These are phyloP conservation scores for Arctocebus calabarensis DNA, from an alignment of 2,797 vertebrate species.

Conservation along the genomic window DNA sequence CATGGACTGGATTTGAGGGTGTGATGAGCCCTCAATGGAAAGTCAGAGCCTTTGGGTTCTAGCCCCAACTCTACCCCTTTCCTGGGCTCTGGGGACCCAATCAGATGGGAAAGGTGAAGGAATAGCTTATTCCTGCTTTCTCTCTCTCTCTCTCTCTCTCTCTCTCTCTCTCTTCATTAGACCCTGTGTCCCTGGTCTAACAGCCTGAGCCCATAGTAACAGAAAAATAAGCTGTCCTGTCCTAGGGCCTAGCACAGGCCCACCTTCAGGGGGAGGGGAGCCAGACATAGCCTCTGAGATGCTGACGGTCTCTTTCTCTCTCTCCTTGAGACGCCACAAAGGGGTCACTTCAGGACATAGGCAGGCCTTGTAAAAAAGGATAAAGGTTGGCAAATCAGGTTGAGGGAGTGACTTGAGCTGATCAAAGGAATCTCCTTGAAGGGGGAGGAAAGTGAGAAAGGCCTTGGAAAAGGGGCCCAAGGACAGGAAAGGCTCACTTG, in stretches of 20 bases:
- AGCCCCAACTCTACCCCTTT: background rate
- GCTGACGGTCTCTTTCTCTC: background rate
- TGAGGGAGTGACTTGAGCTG: background rate
- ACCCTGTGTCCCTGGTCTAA: background rate
- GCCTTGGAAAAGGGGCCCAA: conserved; percentile 32
- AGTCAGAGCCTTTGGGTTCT: background rate
- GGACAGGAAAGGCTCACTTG: background rate
- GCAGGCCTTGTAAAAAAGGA: background rate
- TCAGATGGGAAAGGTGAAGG: background rate
- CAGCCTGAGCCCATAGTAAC: background rate
- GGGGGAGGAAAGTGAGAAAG: background rate
- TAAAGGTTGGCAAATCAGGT: background rate
- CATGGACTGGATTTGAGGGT: background rate
- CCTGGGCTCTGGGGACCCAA: background rate
- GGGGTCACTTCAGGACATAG: background rate
- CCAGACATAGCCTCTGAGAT: background rate
- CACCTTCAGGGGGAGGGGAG: background rate
- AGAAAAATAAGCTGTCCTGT: background rate
- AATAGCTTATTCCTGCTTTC: background rate
- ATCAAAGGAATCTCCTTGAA: conserved; percentile 26
- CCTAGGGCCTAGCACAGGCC: background rate
- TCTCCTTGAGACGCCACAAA: background rate
- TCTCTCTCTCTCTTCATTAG: background rate
- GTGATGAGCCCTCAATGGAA: background rate
- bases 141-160: background rate